These are phyloP conservation scores for Shinisaurus crocodilurus DNA, from an alignment of 2,113 vertebrate species.

Conservation along the genomic window DNA sequence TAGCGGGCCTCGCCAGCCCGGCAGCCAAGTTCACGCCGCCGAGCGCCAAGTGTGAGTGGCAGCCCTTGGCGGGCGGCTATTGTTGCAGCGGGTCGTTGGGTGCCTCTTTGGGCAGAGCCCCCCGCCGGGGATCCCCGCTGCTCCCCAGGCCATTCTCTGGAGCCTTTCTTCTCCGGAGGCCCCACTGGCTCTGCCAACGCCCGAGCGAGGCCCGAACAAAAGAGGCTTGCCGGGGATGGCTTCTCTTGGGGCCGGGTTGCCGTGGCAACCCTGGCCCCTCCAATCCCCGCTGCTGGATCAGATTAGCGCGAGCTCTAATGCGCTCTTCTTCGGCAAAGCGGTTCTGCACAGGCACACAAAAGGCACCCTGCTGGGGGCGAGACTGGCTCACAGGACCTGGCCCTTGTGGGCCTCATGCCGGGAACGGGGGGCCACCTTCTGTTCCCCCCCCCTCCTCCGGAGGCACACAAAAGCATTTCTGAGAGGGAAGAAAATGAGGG, in stretches of 20 bases:
- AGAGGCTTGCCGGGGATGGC: slow-evolving; percentile 78
- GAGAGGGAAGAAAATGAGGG: not conserved
- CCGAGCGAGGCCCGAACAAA: slow-evolving; percentile 82
- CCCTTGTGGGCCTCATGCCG: not conserved
- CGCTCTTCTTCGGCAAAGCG: slow-evolving; percentile 40
- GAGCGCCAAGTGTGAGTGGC: not conserved
- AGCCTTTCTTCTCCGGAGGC: slow-evolving; percentile 69
- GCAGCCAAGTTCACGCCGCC: slow-evolving; percentile 18
- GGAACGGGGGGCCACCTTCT: not conserved
- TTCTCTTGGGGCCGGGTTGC: slow-evolving; percentile 78
- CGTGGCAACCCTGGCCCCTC: slow-evolving; percentile 78
- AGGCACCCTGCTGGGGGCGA: slow-evolving; percentile 78
- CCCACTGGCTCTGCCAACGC: slow-evolving; percentile 70
- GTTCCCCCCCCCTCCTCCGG: not conserved
- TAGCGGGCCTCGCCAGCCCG: slow-evolving; percentile 35
- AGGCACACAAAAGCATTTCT: not conserved
- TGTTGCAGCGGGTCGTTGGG: slow-evolving; percentile 11
- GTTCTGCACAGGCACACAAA: slow-evolving; percentile 78
- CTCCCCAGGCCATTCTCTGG: slow-evolving; percentile 57
- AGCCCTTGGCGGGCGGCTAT: slow-evolving; percentile 28
- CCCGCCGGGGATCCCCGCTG: not conserved
- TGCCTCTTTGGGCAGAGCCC: slow-evolving; percentile 16
- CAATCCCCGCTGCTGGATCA: slow-evolving; percentile 82
- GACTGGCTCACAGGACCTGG: slow-evolving; percentile 62
- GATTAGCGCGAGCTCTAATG: slow-evolving; percentile 77